Evolutionary conservation across 64 coral and sea anemone species (phyloP).

Genomic region (Catalaphyllia jardinei): DNA sequence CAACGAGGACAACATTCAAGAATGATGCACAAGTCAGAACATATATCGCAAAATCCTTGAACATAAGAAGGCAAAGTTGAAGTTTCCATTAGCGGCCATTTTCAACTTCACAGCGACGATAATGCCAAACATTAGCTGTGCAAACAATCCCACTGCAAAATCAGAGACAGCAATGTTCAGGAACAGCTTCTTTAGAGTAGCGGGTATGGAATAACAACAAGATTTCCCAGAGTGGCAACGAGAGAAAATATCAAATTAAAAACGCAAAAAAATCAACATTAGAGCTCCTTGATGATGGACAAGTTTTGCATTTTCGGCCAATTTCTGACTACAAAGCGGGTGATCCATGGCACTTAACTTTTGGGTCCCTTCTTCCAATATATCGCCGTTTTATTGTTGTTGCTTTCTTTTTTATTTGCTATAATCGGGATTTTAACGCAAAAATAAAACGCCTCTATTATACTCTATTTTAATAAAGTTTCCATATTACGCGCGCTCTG

Average conservation of each 20-base stretch:
- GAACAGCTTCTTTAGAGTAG: not conserved
- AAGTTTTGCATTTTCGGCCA: not conserved
- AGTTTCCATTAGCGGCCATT: not conserved
- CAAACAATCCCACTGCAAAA: not conserved
- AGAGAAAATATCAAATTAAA: not conserved
- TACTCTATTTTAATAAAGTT: too few species aligned
- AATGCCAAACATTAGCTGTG: not conserved
- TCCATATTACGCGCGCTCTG: too few species aligned
- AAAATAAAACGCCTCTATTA: too few species aligned
- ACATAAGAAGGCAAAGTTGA: not conserved
- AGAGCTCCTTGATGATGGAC: not conserved
- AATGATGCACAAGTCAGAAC: not conserved
- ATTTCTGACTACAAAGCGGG: not conserved
- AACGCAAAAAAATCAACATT: not conserved
- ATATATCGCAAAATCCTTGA: not conserved
- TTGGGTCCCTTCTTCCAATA: too few species aligned
- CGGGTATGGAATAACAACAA: not conserved
- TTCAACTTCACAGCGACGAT: not conserved
- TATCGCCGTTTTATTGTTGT: too few species aligned
- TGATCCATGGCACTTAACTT: not conserved
- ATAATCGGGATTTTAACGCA: too few species aligned
- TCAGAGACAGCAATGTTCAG: not conserved
- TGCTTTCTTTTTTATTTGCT: too few species aligned
- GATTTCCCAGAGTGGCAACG: not conserved
- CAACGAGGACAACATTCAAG: not conserved